phyloP scores from a whole-genome alignment of 2,797 vertebrate species.

The Myotis myotis region DNA sequence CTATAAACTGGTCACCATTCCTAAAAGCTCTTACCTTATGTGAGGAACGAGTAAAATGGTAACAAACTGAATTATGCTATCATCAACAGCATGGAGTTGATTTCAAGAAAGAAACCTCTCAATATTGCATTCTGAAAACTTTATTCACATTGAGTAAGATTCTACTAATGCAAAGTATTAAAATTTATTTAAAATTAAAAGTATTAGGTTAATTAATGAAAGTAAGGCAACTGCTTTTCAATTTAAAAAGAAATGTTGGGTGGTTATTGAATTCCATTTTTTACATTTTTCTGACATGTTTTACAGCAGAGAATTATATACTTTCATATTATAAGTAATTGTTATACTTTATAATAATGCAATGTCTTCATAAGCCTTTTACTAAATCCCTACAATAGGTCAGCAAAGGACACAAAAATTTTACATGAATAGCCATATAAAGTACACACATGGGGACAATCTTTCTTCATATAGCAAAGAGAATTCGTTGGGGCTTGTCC shows the following conservation, averaged over 20 bases:
- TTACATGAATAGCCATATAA: background rate
- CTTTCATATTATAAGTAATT: too few species aligned
- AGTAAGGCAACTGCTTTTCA: background rate
- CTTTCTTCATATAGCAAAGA: background rate
- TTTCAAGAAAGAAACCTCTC: conserved; percentile 24
- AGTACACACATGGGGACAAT: background rate
- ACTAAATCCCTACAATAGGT: conserved; percentile 30
- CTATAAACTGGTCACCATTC: background rate
- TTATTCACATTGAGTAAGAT: background rate
- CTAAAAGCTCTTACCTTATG: background rate
- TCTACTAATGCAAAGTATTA: background rate
- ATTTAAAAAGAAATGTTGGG: background rate
- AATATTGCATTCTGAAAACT: conserved; percentile 21
- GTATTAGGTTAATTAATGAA: conserved; percentile 36
- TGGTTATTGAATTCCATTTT: conserved; percentile 16
- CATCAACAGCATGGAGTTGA: background rate
- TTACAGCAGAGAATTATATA: background rate
- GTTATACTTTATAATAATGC: background rate
- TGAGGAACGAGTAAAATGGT: conserved; percentile 7
- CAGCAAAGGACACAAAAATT: background rate
- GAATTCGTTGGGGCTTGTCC: background rate
- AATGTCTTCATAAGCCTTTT: conserved; percentile 1
- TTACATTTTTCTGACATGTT: background rate
- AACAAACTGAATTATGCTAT: conserved; percentile 18
- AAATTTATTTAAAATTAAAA: background rate